Evolutionary conservation across 2,888 invertebrate species (phyloP).

Genomic region (Macrosoma leucophasiata): DNA sequence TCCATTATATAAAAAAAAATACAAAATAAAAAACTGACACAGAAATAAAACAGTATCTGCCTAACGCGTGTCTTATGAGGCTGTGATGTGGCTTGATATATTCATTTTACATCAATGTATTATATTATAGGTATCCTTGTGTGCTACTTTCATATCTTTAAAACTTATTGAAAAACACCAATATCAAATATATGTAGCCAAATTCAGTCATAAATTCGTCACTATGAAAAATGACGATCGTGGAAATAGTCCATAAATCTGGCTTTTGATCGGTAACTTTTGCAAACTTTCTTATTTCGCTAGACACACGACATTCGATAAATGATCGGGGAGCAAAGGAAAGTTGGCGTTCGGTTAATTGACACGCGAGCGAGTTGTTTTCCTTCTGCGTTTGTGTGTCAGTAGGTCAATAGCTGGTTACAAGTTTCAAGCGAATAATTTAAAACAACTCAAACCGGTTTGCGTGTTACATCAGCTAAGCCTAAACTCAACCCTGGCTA

Average conservation of each 20-base stretch:
- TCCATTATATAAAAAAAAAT: too few relatives aligned
- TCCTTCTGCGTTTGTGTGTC: constrained; percentile 64
- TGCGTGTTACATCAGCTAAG: constrained; percentile 32
- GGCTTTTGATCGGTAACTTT: constrained; percentile 10
- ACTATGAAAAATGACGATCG: neutral
- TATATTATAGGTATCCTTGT: too few relatives aligned
- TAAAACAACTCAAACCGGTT: constrained; percentile 59
- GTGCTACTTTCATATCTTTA: neutral
- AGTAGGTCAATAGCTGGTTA: constrained; percentile 69
- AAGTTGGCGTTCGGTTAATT: constrained; percentile 17
- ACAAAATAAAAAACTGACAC: too few relatives aligned
- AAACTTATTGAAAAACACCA: neutral
- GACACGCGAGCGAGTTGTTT: constrained; percentile 61
- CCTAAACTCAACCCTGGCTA: constrained; percentile 20
- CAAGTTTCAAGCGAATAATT: constrained; percentile 53
- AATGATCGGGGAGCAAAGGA: constrained; percentile 6
- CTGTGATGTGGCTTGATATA: too few relatives aligned
- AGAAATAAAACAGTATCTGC: too few relatives aligned
- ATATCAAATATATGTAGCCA: neutral
- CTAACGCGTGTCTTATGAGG: too few relatives aligned
- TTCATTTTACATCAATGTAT: too few relatives aligned
- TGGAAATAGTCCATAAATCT: constrained; percentile 5
- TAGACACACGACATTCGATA: neutral
- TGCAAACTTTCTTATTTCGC: constrained; percentile 1
- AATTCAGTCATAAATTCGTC: neutral